Percentiles rank a stretch among this genome's conserved stretches.
Evolutionary conservation across 1,140 invertebrate species (phyloP).

Genomic region (Ceratina japonica): DNA sequence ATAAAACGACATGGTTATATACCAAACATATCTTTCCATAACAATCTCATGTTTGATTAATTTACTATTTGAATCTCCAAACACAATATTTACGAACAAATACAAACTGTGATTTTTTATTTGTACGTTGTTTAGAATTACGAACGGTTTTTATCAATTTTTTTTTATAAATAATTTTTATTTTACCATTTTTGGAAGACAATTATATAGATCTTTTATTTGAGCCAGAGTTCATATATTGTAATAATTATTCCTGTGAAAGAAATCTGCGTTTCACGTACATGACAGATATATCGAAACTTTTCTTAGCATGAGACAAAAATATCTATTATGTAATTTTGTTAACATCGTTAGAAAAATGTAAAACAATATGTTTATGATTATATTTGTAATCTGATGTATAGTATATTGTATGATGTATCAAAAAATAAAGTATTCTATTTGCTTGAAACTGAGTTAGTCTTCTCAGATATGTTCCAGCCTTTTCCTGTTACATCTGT

Average conservation of each 20-base stretch:
- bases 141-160: too few species aligned
- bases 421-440: conserved; percentile 75
- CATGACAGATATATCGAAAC: conserved; percentile 54
- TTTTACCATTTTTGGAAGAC: too few species aligned
- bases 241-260: not conserved
- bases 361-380: conserved; percentile 40
- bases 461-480: conserved; percentile 54
- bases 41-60: too few species aligned
- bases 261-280: conserved; percentile 22
- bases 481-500: conserved; percentile 48
- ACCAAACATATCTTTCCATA: not conserved
- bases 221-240: too few species aligned
- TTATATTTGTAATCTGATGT: conserved; percentile 57
- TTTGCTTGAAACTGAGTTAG: conserved; percentile 67
- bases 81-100: too few species aligned
- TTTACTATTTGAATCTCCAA: too few species aligned
- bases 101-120: too few species aligned
- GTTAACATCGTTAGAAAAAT: conserved; percentile 13
- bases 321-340: conserved; percentile 26
- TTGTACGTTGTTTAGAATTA: too few species aligned
- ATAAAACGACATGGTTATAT: conserved; percentile 13
- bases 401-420: conserved; percentile 60
- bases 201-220: too few species aligned
- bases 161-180: too few species aligned
- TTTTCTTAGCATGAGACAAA: conserved; percentile 12